Evolutionary conservation across 2,888 invertebrate species (phyloP).

Genomic region (Heliconius aoede): DNA sequence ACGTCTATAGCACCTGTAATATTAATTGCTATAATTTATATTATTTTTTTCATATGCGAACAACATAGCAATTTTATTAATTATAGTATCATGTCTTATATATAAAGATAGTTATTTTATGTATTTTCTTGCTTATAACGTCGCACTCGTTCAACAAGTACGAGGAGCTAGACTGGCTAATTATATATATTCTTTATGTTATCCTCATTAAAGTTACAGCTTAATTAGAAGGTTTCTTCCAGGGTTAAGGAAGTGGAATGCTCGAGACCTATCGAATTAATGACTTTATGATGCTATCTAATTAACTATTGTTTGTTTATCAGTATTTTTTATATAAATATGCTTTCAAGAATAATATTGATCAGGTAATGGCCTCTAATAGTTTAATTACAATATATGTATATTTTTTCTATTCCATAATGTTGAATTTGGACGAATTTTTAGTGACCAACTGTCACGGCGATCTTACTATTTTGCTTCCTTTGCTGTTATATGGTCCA

Average conservation of each 20-base stretch:
- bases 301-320: not conserved
- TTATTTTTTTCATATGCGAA: not conserved
- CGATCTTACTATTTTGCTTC: too few species aligned
- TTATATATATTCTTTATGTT: not conserved
- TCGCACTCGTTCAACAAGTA: not conserved
- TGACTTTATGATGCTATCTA: not conserved
- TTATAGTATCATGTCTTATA: constrained; percentile 3
- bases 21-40: not conserved
- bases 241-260: not conserved
- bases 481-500: too few species aligned
- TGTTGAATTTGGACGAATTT: not conserved
- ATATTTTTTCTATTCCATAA: not conserved
- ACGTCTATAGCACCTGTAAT: constrained; percentile 11
- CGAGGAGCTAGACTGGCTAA: not conserved
- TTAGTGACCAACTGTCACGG: not conserved
- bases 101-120: not conserved
- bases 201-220: not conserved
- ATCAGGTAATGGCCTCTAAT: too few species aligned
- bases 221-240: not conserved
- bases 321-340: not conserved
- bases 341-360: not conserved
- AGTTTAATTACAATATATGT: not conserved
- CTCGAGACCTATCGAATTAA: not conserved
- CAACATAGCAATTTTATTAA: not conserved
- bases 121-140: not conserved